Evolutionary conservation across 2,797 vertebrate genomes (phyloP).

Genomic region (Capromys pilorides): DNA sequence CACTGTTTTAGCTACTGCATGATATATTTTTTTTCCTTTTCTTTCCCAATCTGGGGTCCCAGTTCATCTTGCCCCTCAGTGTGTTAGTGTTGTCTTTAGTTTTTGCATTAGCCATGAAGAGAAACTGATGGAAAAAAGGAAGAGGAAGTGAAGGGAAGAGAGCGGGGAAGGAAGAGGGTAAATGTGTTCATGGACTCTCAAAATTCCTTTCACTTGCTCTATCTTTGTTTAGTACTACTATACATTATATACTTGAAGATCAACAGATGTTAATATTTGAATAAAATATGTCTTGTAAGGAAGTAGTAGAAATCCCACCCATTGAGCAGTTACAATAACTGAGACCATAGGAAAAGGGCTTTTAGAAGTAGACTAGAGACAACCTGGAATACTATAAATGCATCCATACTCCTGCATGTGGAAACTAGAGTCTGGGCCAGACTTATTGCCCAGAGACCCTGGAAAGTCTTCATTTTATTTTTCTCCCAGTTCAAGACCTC

Average conservation of each 20-base stretch:
- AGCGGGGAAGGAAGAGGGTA: background rate
- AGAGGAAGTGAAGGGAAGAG: background rate
- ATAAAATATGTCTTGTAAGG: background rate
- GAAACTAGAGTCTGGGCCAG: background rate
- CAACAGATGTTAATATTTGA: background rate
- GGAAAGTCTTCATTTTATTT: background rate
- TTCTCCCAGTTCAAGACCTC: background rate
- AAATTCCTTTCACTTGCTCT: background rate
- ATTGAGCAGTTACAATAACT: background rate
- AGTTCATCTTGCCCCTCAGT: background rate
- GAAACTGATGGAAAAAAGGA: conserved; percentile 4
- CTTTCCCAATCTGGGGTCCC: background rate
- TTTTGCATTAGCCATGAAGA: background rate
- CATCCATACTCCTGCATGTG: background rate
- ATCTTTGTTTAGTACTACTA: background rate
- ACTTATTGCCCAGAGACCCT: background rate
- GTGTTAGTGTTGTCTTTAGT: background rate
- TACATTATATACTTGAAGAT: background rate
- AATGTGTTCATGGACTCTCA: background rate
- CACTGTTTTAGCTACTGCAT: background rate
- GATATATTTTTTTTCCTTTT: background rate
- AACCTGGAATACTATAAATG: background rate
- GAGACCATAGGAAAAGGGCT: background rate
- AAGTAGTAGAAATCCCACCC: background rate
- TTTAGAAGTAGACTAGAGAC: background rate